Evolutionary conservation across 2,888 invertebrate species (phyloP).

Genomic region (Nowickia ferox): DNA sequence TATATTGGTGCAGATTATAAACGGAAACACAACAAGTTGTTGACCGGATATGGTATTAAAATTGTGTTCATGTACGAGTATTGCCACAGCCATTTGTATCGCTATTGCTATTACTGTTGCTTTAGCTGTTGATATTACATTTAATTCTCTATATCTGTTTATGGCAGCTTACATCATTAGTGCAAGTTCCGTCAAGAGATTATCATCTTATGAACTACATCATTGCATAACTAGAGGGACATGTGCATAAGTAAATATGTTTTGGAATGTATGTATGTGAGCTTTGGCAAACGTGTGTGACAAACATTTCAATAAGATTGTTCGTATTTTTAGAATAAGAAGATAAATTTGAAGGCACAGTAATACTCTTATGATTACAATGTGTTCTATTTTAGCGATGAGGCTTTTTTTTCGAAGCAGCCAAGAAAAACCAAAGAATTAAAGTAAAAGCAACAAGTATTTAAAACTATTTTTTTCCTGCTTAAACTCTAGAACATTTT

Average conservation of each 20-base stretch:
- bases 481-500: too few species aligned
- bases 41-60: slow-evolving; percentile 67
- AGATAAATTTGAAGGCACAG: slow-evolving; percentile 3
- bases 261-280: slow-evolving; percentile 25
- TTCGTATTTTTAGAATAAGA: background rate
- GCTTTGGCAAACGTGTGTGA: background rate
- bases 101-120: slow-evolving; percentile 23
- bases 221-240: slow-evolving; percentile 14
- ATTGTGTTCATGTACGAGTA: slow-evolving; percentile 27
- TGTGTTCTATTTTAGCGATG: background rate
- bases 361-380: background rate
- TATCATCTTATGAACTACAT: slow-evolving; percentile 57
- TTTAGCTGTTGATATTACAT: slow-evolving; percentile 44
- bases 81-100: slow-evolving; percentile 14
- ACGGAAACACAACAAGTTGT: slow-evolving; percentile 71
- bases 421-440: too few species aligned
- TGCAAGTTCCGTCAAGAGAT: slow-evolving; percentile 71
- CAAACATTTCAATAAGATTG: slow-evolving; percentile 1
- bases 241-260: background rate
- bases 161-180: slow-evolving; percentile 70
- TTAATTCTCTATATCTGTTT: slow-evolving; percentile 65
- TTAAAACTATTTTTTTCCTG: too few species aligned
- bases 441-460: too few species aligned
- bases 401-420: too few species aligned
- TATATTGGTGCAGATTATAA: slow-evolving; percentile 54